A percentile compares a stretch with the other conserved stretches of the same genome.
These are phyloP conservation scores for Bhutanitis thaidina DNA, from an alignment of 2,888 invertebrate species.

Conservation along the genomic window DNA sequence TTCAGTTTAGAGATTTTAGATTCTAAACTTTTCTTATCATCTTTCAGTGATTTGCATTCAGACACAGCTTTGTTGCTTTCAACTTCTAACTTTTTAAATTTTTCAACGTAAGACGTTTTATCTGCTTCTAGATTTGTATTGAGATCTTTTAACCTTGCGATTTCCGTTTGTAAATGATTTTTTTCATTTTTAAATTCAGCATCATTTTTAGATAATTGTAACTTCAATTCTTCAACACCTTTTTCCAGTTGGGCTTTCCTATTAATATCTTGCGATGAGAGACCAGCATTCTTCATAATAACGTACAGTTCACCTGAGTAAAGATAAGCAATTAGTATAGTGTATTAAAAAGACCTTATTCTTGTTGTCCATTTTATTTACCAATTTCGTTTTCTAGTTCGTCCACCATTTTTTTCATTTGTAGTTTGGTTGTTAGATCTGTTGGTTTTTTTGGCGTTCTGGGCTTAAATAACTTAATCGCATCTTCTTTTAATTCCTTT, in stretches of 20 bases:
- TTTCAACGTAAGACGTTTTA: conserved; percentile 53
- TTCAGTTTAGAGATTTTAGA: conserved; percentile 79
- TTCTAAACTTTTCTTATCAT: conserved; percentile 82
- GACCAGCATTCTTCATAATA: conserved; percentile 81
- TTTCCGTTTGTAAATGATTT: conserved; percentile 69
- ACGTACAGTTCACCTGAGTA: conserved; percentile 79
- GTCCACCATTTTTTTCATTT: conserved; percentile 90
- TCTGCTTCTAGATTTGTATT: conserved; percentile 69
- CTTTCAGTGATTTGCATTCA: conserved; percentile 79
- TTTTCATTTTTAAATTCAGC: conserved; percentile 77
- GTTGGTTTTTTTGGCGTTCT: conserved; percentile 87
- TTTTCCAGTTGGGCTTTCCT: conserved; percentile 69
- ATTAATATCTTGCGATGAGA: conserved; percentile 70
- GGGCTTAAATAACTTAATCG: conserved; percentile 83
- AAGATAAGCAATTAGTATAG: background rate
- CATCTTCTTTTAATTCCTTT: conserved; percentile 83
- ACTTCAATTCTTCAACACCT: conserved; percentile 75
- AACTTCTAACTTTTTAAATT: conserved; percentile 55
- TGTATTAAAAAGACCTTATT: too few relatives aligned
- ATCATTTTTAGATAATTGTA: conserved; percentile 69
- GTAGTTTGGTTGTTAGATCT: conserved; percentile 85
- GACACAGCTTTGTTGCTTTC: conserved; percentile 56
- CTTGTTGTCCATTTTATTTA: conserved; percentile 31
- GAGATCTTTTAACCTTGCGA: conserved; percentile 73
- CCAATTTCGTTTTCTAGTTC: conserved; percentile 93